These are phyloP conservation scores for Gadopsis bispinosus DNA, from an alignment of 2,797 vertebrate species.

Conservation along the genomic window DNA sequence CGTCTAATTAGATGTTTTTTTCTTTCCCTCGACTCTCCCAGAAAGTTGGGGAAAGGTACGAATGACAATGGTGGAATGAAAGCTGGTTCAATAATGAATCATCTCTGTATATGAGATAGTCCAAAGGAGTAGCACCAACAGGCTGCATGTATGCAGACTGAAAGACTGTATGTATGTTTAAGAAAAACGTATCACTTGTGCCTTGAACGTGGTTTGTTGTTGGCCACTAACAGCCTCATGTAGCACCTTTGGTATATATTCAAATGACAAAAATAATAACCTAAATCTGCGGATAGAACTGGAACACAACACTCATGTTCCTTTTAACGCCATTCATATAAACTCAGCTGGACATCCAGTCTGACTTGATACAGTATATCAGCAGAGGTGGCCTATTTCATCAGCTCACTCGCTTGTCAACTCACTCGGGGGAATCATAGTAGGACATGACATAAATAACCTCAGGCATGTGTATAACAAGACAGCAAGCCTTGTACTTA, in stretches of 20 bases:
- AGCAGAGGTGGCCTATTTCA: conserved; percentile 28
- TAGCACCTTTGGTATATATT: neutral
- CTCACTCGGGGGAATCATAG: neutral
- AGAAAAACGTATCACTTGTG: neutral
- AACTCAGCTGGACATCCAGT: conserved; percentile 34
- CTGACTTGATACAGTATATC: conserved; percentile 28
- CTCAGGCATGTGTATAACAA: conserved; percentile 44
- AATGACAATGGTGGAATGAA: conserved; percentile 2
- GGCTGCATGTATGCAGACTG: too few relatives aligned
- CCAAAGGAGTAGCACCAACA: neutral
- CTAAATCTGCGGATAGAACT: conserved; percentile 13
- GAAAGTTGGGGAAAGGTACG: neutral
- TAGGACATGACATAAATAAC: conserved; percentile 38
- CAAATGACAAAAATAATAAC: neutral
- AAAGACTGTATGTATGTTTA: neutral
- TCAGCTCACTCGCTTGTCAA: conserved; percentile 8
- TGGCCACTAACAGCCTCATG: neutral
- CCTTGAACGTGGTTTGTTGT: neutral
- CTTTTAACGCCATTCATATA: conserved; percentile 6
- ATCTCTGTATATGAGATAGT: conserved; percentile 4
- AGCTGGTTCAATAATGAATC: conserved; percentile 9
- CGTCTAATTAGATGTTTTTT: conserved; percentile 2
- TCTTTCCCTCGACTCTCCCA: conserved; percentile 1
- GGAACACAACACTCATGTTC: neutral
- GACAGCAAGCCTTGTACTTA: conserved; percentile 17